Evolutionary conservation across 2,888 invertebrate genomes (phyloP).

Genomic region (Dendrolimus pini): DNA sequence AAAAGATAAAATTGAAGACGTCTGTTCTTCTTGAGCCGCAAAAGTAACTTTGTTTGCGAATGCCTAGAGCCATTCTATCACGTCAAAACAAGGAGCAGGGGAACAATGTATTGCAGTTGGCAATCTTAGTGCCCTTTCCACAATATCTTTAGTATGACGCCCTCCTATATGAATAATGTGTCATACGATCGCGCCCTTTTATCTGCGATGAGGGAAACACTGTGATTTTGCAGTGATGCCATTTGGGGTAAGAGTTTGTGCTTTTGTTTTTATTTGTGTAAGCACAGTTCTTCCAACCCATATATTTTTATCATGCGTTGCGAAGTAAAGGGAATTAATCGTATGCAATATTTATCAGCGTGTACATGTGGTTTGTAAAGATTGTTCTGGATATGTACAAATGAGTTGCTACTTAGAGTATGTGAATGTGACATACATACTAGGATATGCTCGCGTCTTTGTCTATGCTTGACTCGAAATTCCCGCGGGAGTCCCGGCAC

Average conservation of each 20-base stretch:
- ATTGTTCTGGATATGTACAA: too few relatives aligned
- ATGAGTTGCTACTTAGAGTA: too few relatives aligned
- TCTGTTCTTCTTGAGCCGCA: conserved; percentile 11
- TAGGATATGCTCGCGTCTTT: too few relatives aligned
- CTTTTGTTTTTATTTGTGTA: conserved; percentile 14
- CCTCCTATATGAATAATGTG: conserved; percentile 74
- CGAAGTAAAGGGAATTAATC: too few relatives aligned
- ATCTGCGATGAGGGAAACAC: conserved; percentile 53
- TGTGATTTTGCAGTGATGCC: conserved; percentile 29
- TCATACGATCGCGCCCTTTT: conserved; percentile 67
- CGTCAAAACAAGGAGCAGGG: conserved; percentile 72
- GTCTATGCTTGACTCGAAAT: too few relatives aligned
- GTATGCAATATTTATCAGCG: too few relatives aligned
- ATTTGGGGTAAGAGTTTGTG: conserved; percentile 9
- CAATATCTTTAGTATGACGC: conserved; percentile 72
- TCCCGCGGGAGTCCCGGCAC: too few relatives aligned
- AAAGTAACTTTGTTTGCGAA: conserved; percentile 35
- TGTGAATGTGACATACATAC: too few relatives aligned
- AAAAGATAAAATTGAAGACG: conserved; percentile 17
- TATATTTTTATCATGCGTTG: too few relatives aligned
- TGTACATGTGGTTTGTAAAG: too few relatives aligned
- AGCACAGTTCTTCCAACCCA: conserved; percentile 7
- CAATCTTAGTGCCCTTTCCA: conserved; percentile 75
- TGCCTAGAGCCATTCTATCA: conserved; percentile 65
- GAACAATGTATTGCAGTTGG: conserved; percentile 70